Evolutionary conservation across 2,888 invertebrate genomes (phyloP).

Genomic region (Amphipoea oculea): DNA sequence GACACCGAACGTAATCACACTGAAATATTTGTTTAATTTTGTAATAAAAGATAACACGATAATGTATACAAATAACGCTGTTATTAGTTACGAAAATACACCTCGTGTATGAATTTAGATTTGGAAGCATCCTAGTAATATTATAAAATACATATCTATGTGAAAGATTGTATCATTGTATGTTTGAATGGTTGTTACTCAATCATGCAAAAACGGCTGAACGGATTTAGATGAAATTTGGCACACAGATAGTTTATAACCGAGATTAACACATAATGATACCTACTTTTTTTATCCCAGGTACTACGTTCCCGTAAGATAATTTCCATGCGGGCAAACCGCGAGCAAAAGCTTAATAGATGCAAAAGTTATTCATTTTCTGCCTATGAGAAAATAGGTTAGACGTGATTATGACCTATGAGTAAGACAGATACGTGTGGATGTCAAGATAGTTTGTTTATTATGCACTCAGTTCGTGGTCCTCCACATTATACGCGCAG

Average conservation of each 20-base stretch:
- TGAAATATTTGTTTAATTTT: conserved; percentile 49
- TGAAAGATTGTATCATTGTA: too few species aligned
- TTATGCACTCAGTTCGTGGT: conserved; percentile 33
- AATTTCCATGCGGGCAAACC: neutral
- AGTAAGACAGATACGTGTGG: conserved; percentile 7
- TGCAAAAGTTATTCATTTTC: neutral
- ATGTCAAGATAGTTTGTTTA: conserved; percentile 46
- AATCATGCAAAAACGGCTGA: neutral
- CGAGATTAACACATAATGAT: neutral
- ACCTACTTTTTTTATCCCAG: neutral
- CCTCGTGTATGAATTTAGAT: neutral
- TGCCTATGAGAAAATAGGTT: conserved; percentile 24
- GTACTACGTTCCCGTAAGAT: neutral
- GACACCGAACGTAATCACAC: conserved; percentile 25
- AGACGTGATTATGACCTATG: conserved; percentile 19
- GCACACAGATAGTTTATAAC: neutral
- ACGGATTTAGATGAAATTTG: neutral
- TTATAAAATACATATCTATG: neutral
- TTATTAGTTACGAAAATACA: conserved; percentile 26
- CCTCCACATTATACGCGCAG: neutral
- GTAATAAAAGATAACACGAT: conserved; percentile 53
- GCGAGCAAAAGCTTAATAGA: neutral
- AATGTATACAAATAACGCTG: conserved; percentile 20
- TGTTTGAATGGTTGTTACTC: neutral
- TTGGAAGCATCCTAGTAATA: neutral